Evolutionary conservation across 2,797 vertebrate genomes (phyloP).

Genomic region (Erethizon dorsatum): DNA sequence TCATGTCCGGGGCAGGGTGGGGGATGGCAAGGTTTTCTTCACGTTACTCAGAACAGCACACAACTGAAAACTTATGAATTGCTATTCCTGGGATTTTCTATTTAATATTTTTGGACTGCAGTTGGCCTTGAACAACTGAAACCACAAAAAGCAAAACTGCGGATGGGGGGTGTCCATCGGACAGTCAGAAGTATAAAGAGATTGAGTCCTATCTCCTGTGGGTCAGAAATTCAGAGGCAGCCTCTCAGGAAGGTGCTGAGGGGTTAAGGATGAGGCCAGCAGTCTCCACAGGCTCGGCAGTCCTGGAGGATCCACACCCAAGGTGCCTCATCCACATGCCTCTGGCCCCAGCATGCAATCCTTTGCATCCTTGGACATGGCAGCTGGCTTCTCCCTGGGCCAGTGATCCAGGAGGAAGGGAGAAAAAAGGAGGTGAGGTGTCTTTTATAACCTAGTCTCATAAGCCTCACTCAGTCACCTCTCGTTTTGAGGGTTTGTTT

Average conservation of each 20-base stretch:
- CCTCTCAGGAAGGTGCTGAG: neutral
- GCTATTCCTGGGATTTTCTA: neutral
- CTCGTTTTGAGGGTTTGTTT: neutral
- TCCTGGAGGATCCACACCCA: neutral
- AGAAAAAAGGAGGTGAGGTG: neutral
- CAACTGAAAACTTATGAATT: neutral
- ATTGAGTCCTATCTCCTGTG: neutral
- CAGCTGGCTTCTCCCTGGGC: neutral
- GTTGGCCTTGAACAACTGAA: neutral
- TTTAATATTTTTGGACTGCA: neutral
- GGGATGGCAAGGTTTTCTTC: too few species aligned
- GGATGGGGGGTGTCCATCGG: neutral
- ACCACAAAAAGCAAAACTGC: neutral
- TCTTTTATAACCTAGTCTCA: slow-evolving; percentile 1
- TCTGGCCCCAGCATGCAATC: neutral
- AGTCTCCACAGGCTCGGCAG: neutral
- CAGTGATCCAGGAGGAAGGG: neutral
- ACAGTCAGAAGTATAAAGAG: neutral
- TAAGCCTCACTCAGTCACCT: neutral
- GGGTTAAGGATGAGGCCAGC: neutral
- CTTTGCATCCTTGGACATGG: neutral
- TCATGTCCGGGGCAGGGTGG: neutral
- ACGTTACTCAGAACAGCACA: neutral
- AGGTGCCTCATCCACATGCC: neutral
- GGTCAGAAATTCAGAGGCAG: neutral